Percentiles rank a stretch among this genome's conserved stretches.
Conservation (phyloP, 2,797 vertebrate genomes). For the Pseudopleuronectes americanus region DNA sequence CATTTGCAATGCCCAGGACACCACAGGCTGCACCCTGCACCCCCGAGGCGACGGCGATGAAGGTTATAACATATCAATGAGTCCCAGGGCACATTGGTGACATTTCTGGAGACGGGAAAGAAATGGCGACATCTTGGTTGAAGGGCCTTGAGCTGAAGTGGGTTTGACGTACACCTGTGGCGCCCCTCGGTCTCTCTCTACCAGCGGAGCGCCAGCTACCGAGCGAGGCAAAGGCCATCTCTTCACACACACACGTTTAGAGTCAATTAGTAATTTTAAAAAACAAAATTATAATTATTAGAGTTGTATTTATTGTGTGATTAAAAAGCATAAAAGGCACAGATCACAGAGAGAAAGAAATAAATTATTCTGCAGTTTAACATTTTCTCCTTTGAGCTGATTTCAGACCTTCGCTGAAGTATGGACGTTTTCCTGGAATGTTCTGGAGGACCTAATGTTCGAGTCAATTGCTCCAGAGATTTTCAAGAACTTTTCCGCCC, state of each 20-base stretch:
- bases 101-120: constrained; percentile 71
- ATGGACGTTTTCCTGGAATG: too few relatives aligned
- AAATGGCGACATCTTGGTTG: constrained; percentile 44
- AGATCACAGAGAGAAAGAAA: too few relatives aligned
- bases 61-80: constrained; percentile 62
- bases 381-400: too few relatives aligned
- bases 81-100: constrained; percentile 65
- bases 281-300: background rate
- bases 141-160: constrained; percentile 57
- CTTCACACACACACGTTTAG: background rate
- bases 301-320: too few relatives aligned
- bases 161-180: constrained; percentile 57
- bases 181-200: constrained; percentile 12
- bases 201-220: background rate
- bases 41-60: constrained; percentile 54
- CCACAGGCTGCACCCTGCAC: constrained; percentile 54
- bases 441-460: too few relatives aligned
- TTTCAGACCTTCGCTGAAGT: background rate
- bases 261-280: background rate
- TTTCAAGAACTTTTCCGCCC: too few relatives aligned
- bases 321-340: too few relatives aligned
- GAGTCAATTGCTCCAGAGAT: too few relatives aligned
- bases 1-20: constrained; percentile 62
- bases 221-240: constrained; percentile 27
- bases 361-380: too few relatives aligned